A percentile compares a stretch with the other conserved stretches of the same genome.
Evolutionary conservation across 1,140 invertebrate species (phyloP).

Genomic region (Drosophila saltans): DNA sequence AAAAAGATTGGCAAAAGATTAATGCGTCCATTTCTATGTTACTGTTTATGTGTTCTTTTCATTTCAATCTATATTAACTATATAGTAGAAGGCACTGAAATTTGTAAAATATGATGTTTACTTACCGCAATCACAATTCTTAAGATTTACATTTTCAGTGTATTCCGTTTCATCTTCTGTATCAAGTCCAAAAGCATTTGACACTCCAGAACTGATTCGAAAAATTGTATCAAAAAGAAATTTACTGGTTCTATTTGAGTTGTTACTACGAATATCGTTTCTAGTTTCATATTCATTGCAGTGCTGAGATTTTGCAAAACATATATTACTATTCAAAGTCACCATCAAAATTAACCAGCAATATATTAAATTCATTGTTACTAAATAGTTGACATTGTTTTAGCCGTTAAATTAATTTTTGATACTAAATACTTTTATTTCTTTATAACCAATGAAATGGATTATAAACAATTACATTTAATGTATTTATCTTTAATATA

Average conservation of each 20-base stretch:
- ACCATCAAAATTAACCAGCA: conserved; percentile 61
- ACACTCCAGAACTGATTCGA: conserved; percentile 84
- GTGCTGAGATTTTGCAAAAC: conserved; percentile 43
- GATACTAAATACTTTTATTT: conserved; percentile 19
- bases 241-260: conserved; percentile 83
- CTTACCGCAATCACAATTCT: conserved; percentile 87
- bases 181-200: conserved; percentile 83
- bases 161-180: conserved; percentile 84
- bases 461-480: conserved; percentile 17
- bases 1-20: not conserved
- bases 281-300: conserved; percentile 45
- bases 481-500: conserved; percentile 34
- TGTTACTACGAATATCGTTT: conserved; percentile 35
- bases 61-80: not conserved
- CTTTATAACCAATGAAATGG: conserved; percentile 14
- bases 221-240: conserved; percentile 88
- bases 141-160: conserved; percentile 77
- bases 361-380: conserved; percentile 68
- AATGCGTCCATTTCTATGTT: not conserved
- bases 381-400: conserved; percentile 58
- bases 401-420: conserved; percentile 30
- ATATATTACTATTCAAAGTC: conserved; percentile 50
- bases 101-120: conserved; percentile 9
- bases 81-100: not conserved
- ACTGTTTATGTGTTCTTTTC: not conserved